phyloP scores from a whole-genome alignment of 2,888 invertebrate genomes.

The Drosophila incognita region DNA sequence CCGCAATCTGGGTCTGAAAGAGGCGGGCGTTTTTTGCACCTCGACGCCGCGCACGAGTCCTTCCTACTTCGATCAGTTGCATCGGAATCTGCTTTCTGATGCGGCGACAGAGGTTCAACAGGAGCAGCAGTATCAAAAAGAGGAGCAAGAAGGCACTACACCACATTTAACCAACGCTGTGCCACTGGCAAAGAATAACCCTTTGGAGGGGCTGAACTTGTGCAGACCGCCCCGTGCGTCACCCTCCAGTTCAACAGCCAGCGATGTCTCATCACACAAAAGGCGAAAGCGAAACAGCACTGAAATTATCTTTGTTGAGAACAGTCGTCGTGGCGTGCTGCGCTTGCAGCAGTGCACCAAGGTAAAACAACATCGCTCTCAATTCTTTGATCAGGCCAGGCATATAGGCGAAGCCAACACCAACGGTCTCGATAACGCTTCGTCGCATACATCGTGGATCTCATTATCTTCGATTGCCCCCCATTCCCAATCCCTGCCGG shows the following conservation, averaged over 20 bases:
- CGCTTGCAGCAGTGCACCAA: slow-evolving; percentile 47
- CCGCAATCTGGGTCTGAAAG: slow-evolving; percentile 14
- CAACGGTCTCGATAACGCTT: no score
- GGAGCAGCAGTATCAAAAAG: background rate
- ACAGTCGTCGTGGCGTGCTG: slow-evolving; percentile 19
- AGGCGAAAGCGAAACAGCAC: slow-evolving; percentile 29
- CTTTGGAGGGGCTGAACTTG: slow-evolving; percentile 6
- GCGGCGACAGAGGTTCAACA: slow-evolving; percentile 1
- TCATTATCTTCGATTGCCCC: slow-evolving; percentile 31
- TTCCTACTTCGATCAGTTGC: slow-evolving; percentile 61
- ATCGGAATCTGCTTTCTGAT: slow-evolving; percentile 9
- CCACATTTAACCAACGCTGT: slow-evolving; percentile 39
- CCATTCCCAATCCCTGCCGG: slow-evolving; percentile 44
- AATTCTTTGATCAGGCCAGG: slow-evolving; percentile 50
- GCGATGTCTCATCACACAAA: slow-evolving; percentile 9
- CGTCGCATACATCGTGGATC: slow-evolving; percentile 46
- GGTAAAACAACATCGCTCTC: slow-evolving; percentile 40
- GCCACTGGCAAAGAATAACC: slow-evolving; percentile 1
- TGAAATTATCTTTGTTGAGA: slow-evolving; percentile 67
- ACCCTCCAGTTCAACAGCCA: slow-evolving; percentile 35
- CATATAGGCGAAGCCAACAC: slow-evolving; percentile 23
- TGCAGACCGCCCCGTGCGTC: background rate
- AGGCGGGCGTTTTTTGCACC: slow-evolving; percentile 63
- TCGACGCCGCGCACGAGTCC: slow-evolving; percentile 83
- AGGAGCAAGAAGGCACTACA: slow-evolving; percentile 23